Conservation (phyloP, 2,113 vertebrate species). For the Chamaetylas fuelleborni region DNA sequence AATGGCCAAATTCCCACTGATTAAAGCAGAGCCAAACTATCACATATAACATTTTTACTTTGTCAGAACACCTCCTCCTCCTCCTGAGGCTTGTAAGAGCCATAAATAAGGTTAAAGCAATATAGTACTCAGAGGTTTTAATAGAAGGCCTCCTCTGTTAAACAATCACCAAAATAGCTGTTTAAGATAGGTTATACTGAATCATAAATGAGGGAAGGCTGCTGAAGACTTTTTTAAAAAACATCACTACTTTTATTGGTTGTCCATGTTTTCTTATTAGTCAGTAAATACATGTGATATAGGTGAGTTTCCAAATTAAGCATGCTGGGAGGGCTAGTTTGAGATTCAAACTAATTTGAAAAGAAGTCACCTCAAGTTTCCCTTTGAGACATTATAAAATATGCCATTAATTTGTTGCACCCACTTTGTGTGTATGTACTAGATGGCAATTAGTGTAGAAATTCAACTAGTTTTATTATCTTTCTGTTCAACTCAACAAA, state of each 20-base stretch:
- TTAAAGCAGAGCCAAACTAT: conserved; percentile 16
- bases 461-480: conserved; percentile 12
- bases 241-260: conserved; percentile 35
- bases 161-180: conserved; percentile 25
- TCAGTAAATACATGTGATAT: conserved; percentile 33
- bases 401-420: conserved; percentile 7
- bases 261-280: conserved; percentile 29
- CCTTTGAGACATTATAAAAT: conserved; percentile 32
- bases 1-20: background rate
- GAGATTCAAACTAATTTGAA: conserved; percentile 16
- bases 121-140: conserved; percentile 18
- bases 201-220: conserved; percentile 10
- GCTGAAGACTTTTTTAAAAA: background rate
- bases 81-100: conserved; percentile 38
- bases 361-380: conserved; percentile 30
- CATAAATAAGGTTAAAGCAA: conserved; percentile 45
- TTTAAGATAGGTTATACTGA: background rate
- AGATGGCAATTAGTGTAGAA: conserved; percentile 7
- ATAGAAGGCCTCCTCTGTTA: conserved; percentile 46
- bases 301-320: conserved; percentile 29
- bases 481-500: conserved; percentile 16
- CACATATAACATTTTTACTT: background rate
- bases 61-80: background rate
- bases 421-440: background rate
- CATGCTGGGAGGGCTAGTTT: conserved; percentile 14